A percentile compares a stretch with the other conserved stretches of the same genome.
Conservation (phyloP, 2,113 vertebrate genomes). For the Alexandromys fortis region DNA sequence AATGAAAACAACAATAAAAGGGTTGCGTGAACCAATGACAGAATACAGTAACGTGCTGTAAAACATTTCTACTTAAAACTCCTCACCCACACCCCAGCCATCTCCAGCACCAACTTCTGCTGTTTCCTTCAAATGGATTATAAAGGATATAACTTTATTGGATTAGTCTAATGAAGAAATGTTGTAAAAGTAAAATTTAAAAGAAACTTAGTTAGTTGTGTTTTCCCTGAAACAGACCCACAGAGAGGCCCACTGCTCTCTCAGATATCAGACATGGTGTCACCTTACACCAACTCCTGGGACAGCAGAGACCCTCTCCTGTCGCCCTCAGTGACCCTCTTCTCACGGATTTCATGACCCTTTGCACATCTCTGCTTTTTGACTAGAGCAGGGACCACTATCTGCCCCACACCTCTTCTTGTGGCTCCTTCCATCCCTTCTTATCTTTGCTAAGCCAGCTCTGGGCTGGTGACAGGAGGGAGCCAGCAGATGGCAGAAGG, state of each 20-base stretch:
- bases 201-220: background rate
- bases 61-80: background rate
- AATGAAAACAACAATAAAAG: background rate
- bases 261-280: background rate
- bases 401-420: background rate
- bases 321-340: background rate
- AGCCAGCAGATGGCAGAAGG: conserved; percentile 85
- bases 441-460: background rate
- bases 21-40: background rate
- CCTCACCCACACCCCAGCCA: background rate
- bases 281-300: background rate
- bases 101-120: background rate
- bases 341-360: background rate
- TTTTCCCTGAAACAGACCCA: background rate
- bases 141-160: background rate
- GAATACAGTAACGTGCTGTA: background rate
- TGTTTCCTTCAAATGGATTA: background rate
- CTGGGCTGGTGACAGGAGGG: background rate
- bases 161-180: background rate
- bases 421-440: background rate
- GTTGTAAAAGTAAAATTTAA: background rate
- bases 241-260: too few relatives aligned
- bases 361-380: background rate
- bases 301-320: background rate
- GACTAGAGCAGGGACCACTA: background rate